Base-by-base conservation (phyloP, 2,797 vertebrate genomes). In the Myioborus miniatus region DNA sequence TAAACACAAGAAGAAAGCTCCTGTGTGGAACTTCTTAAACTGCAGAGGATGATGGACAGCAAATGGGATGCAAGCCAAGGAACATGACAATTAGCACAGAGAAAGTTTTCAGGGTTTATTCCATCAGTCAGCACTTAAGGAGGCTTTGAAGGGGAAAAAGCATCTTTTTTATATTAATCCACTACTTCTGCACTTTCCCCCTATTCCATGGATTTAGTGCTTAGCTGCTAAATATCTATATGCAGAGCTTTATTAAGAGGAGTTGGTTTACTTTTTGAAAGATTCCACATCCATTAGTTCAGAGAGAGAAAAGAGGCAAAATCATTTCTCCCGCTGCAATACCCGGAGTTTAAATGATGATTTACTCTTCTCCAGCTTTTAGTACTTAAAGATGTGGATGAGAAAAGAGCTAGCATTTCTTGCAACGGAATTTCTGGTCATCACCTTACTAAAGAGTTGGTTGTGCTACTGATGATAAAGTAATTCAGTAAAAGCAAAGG, bases 31-130 rank as follows among this genome's bases (percentile, higher is more conserved):
- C 93, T 95, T 94, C 95, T 97, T 87, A 94, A 95, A 97, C 85
- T 91, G 94, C 84, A 83, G 76, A 90, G 89, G 84, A 93, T 97
- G 93, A 96, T 0, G 7, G 92, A 84, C 89, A 83, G 92, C 78
- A 86, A 92, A 94, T 87, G 92, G 95, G 84, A 91, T 39, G 83
- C 79, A 89, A 96, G 94, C 94, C 95, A 95, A 95, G 84, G 80
- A 94, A 96, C 79, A 96, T 39, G 87, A 95, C 84, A 97, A 96
- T 94, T 96, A 96, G 94, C 93, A 95, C 77, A 89, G 72, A 93
- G 74, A 95, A 97, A 95, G 93, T 96, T 96, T 97, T 65, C 91
- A 94, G 93, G 90, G 87, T 95, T 96, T 96, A 96, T 97, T 97
- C 95, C 94, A 85, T 89, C 93, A 96, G 94, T 97, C 95, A 97